Percentiles rank a stretch among this genome's conserved stretches.
These are phyloP conservation scores for Eristalinus aeneus DNA, from an alignment of 2,888 invertebrate genomes.

Conservation along the genomic window DNA sequence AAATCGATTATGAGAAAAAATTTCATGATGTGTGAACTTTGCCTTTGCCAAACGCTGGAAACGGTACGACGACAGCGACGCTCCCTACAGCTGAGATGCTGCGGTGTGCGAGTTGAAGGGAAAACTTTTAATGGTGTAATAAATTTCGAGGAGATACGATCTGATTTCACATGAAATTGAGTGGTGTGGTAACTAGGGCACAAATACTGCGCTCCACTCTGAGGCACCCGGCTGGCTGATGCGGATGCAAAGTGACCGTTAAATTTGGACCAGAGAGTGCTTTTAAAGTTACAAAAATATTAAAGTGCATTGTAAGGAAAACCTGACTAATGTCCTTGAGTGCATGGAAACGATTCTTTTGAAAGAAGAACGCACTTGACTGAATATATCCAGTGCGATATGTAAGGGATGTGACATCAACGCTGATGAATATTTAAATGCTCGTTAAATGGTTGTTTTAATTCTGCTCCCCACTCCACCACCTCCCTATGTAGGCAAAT, in stretches of 20 bases:
- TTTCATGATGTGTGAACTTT: slow-evolving; percentile 64
- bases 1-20: slow-evolving; percentile 65
- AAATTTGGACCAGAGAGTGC: neutral
- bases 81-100: neutral
- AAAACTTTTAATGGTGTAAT: slow-evolving; percentile 65
- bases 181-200: neutral
- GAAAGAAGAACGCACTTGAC: too few relatives aligned
- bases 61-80: neutral
- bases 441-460: too few relatives aligned
- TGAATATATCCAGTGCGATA: too few relatives aligned
- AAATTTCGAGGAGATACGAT: slow-evolving; percentile 60
- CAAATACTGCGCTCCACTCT: neutral
- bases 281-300: too few relatives aligned
- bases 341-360: too few relatives aligned
- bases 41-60: slow-evolving; percentile 42
- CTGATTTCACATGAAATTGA: slow-evolving; percentile 61
- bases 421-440: too few relatives aligned
- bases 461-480: too few relatives aligned
- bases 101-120: slow-evolving; percentile 1
- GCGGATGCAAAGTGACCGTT: neutral
- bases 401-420: too few relatives aligned
- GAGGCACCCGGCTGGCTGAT: neutral
- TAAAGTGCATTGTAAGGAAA: too few relatives aligned
- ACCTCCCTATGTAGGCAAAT: too few relatives aligned
- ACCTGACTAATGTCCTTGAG: too few relatives aligned